Conservation (phyloP, 2,888 invertebrate genomes). For the Rhabditoides inermis region DNA sequence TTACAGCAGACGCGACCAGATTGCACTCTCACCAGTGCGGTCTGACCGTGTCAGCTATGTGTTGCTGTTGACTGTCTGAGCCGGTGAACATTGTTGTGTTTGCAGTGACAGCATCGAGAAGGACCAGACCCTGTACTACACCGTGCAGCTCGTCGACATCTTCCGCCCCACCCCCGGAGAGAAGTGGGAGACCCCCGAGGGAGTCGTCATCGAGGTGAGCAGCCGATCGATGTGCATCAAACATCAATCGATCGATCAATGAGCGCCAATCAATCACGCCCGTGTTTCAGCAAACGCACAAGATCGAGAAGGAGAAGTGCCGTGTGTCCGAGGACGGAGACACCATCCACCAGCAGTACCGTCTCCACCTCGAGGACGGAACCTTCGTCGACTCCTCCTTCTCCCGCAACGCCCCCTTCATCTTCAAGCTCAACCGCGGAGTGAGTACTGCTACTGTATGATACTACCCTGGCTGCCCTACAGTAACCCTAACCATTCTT, state of each 20-base stretch:
- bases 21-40: no score
- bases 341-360: slow-evolving; percentile 48
- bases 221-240: slow-evolving; percentile 1
- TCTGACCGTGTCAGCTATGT: no score
- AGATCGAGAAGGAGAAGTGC: slow-evolving; percentile 29
- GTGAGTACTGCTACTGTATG: no score
- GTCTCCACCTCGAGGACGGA: slow-evolving; percentile 46
- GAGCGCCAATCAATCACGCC: no score
- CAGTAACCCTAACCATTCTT: no score
- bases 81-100: neutral
- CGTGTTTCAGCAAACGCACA: slow-evolving; percentile 23
- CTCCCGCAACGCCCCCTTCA: slow-evolving; percentile 48
- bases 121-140: slow-evolving; percentile 49
- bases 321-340: slow-evolving; percentile 38
- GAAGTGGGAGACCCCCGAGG: slow-evolving; percentile 49
- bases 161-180: slow-evolving; percentile 48
- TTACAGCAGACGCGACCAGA: neutral
- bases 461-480: no score
- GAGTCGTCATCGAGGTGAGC: slow-evolving; percentile 31
- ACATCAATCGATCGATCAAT: no score
- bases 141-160: slow-evolving; percentile 48
- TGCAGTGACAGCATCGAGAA: slow-evolving; percentile 37
- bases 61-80: neutral
- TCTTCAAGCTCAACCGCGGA: slow-evolving; percentile 41
- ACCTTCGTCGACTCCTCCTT: slow-evolving; percentile 50